Conservation (phyloP, 2,888 invertebrate genomes). For the Operophtera brumata region DNA sequence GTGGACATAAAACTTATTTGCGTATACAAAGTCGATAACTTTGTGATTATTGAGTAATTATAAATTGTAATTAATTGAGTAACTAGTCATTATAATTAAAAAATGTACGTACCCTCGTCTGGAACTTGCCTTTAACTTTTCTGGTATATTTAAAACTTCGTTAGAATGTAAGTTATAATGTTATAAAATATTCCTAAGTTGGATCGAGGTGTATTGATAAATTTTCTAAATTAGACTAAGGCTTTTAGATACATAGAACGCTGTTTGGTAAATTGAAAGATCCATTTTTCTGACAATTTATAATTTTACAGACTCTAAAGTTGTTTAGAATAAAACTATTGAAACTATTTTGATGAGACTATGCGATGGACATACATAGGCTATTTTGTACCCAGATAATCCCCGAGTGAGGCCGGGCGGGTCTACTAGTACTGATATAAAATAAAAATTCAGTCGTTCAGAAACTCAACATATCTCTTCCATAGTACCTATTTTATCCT, state of each 20-base stretch:
- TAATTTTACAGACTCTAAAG: background rate
- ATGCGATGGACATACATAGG: background rate
- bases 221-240: conserved; percentile 21
- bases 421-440: conserved; percentile 9
- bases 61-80: no score
- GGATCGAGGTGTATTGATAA: background rate
- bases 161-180: no score
- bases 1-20: no score
- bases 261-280: background rate
- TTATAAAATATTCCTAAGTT: no score
- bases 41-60: no score
- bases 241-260: conserved; percentile 14
- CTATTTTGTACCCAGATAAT: conserved; percentile 17
- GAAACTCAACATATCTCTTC: conserved; percentile 24
- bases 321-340: background rate
- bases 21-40: no score
- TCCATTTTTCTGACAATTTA: background rate
- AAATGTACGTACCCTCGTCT: no score
- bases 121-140: no score
- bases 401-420: conserved; percentile 23
- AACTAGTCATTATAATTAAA: no score
- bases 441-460: conserved; percentile 6
- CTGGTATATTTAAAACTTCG: no score
- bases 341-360: no score
- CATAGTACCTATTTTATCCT: conserved; percentile 8